Evolutionary conservation across 2,113 vertebrate species (phyloP).

Genomic region (Dissostichus mawsoni): DNA sequence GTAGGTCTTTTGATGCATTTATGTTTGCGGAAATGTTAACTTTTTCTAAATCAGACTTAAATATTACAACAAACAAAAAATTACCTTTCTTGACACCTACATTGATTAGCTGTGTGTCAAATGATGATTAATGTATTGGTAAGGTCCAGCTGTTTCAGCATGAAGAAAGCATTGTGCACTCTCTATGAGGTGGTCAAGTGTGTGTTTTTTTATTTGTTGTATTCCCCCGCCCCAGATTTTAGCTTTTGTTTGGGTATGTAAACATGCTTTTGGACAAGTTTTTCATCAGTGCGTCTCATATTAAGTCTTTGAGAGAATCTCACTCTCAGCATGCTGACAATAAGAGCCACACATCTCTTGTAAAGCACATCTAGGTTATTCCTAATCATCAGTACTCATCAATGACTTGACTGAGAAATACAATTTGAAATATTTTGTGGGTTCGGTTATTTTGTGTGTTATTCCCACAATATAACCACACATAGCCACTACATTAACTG

Average conservation of each 20-base stretch:
- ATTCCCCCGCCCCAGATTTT: no score
- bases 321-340: no score
- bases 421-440: background rate
- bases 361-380: no score
- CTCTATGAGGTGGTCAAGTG: no score
- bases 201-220: no score
- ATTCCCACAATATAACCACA: background rate
- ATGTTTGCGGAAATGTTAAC: background rate
- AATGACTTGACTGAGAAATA: background rate
- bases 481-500: no score
- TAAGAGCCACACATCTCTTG: no score
- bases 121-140: background rate
- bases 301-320: no score
- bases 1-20: background rate
- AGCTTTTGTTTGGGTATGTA: background rate
- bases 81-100: background rate
- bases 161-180: background rate
- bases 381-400: no score
- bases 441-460: background rate
- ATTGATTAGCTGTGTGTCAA: background rate
- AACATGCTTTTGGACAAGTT: no score
- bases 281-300: no score
- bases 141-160: background rate
- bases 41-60: no score
- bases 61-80: background rate